phyloP scores from a whole-genome alignment of 2,797 vertebrate species.

The Brotogeris chrysoptera region DNA sequence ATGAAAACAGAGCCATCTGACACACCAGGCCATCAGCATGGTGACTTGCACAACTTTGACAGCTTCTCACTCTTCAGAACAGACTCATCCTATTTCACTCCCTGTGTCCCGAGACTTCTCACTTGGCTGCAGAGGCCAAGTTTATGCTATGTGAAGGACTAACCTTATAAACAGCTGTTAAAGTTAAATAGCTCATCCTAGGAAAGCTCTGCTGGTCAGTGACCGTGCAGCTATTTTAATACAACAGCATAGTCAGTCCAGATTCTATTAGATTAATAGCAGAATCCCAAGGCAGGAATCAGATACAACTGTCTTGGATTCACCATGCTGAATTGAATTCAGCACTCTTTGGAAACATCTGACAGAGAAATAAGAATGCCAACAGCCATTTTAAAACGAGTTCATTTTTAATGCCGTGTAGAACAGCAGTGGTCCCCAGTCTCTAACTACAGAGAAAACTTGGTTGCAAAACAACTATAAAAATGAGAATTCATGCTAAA shows the following conservation, averaged over 20 bases:
- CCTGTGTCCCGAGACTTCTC: neutral
- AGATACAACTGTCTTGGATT: neutral
- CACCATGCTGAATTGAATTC: neutral
- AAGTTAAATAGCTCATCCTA: neutral
- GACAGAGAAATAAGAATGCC: neutral
- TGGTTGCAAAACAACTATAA: neutral
- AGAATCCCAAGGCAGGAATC: neutral
- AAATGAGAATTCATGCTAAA: neutral
- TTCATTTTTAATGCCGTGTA: neutral
- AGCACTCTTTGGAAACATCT: neutral
- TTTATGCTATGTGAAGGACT: neutral
- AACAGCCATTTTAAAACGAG: neutral
- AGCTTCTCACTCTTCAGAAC: neutral
- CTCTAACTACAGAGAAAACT: neutral
- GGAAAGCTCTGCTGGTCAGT: neutral
- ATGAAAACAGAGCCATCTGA: neutral
- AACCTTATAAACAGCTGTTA: neutral
- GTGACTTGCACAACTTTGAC: neutral
- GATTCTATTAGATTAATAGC: neutral
- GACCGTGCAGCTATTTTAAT: neutral
- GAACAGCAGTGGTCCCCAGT: neutral
- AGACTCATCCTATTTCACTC: neutral
- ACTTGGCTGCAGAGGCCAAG: neutral
- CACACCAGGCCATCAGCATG: neutral
- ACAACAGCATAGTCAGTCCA: neutral